Conservation (phyloP, 2,113 vertebrate species). For the Hippocampus comes region DNA sequence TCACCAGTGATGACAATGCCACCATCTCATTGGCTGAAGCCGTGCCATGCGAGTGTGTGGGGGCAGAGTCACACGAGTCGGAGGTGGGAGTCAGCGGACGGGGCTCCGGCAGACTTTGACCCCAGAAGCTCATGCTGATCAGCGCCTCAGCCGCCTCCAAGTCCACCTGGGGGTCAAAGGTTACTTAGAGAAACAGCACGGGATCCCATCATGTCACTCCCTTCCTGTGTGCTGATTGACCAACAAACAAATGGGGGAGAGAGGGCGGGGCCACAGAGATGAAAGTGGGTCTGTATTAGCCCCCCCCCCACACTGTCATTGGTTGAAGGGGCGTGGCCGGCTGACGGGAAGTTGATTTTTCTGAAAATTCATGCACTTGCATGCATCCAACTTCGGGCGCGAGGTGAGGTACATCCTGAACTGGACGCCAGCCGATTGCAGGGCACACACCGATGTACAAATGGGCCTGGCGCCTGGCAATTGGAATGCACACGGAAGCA, state of each 20-base stretch:
- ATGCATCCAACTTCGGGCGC: too few relatives aligned
- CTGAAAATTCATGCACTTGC: too few relatives aligned
- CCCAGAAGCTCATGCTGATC: conserved; percentile 97
- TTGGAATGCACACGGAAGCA: too few relatives aligned
- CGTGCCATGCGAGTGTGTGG: conserved; percentile 57
- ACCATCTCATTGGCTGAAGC: conserved; percentile 83
- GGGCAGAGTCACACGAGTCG: conserved; percentile 87
- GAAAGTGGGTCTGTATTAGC: too few relatives aligned
- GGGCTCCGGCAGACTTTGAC: conserved; percentile 80
- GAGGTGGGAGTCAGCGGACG: conserved; percentile 92
- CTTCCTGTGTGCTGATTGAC: background rate
- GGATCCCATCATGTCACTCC: background rate
- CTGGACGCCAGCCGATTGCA: too few relatives aligned
- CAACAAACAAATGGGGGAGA: background rate
- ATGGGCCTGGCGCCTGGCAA: too few relatives aligned
- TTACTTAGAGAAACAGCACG: background rate
- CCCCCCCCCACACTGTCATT: background rate
- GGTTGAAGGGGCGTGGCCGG: background rate
- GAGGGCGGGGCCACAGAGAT: background rate
- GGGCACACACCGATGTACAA: too few relatives aligned
- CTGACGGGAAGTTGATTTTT: background rate
- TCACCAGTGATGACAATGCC: conserved; percentile 86
- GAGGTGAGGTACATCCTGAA: too few relatives aligned
- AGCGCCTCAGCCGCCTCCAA: conserved; percentile 92
- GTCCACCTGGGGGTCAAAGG: conserved; percentile 69